These are phyloP conservation scores for Apis mellifera DNA, from an alignment of 1,140 invertebrate species.

Conservation along the genomic window DNA sequence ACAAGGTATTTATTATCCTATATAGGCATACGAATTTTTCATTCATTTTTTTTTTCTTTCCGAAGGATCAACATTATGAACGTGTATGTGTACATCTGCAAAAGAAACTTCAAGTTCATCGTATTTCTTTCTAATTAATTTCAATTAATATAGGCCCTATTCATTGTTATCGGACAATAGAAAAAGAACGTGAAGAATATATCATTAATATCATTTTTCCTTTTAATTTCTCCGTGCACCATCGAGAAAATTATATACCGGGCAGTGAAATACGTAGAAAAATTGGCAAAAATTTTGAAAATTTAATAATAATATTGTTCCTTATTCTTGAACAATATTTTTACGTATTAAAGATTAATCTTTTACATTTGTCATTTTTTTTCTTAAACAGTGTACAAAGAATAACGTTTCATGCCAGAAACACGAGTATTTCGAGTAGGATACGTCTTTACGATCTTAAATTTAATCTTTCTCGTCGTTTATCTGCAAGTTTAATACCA, in stretches of 20 bases:
- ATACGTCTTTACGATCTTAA: not conserved
- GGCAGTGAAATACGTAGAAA: slow-evolving; percentile 40
- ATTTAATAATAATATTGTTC: slow-evolving; percentile 1
- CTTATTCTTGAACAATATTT: not conserved
- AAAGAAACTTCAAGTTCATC: not conserved
- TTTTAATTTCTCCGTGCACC: not conserved
- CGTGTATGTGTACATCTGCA: slow-evolving; percentile 1
- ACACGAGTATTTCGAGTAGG: slow-evolving; percentile 6
- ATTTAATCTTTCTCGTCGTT: slow-evolving; percentile 7
- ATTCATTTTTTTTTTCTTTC: not conserved
- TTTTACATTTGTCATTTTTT: not conserved
- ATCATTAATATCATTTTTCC: not conserved
- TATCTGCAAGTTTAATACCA: not conserved
- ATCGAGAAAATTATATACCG: slow-evolving; percentile 10
- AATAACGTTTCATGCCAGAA: not conserved
- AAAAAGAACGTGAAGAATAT: not conserved
- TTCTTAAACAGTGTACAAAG: slow-evolving; percentile 15
- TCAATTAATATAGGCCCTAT: not conserved
- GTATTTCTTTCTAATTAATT: not conserved
- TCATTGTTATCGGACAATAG: not conserved
- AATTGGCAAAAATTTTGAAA: slow-evolving; percentile 7
- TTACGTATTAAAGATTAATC: not conserved
- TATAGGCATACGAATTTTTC: slow-evolving; percentile 25
- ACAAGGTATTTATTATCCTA: slow-evolving; percentile 26
- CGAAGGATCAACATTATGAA: slow-evolving; percentile 17